Evolutionary conservation across 2,113 vertebrate genomes (phyloP).

Genomic region (Tretioscincus oriximinensis): DNA sequence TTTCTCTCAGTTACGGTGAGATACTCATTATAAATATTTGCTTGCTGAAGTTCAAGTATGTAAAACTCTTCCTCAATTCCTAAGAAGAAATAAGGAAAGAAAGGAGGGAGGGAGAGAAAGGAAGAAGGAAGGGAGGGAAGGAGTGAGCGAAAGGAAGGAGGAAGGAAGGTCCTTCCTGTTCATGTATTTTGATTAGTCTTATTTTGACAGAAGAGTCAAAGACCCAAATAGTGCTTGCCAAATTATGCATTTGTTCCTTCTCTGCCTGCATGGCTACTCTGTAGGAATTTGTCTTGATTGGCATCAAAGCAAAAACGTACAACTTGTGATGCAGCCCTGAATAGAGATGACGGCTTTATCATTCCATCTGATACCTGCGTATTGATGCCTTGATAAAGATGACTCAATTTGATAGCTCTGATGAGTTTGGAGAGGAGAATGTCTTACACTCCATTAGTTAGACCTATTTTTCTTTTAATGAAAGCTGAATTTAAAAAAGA

Average conservation of each 20-base stretch:
- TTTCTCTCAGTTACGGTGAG: constrained; percentile 53
- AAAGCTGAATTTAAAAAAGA: too few relatives aligned
- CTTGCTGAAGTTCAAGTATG: constrained; percentile 39
- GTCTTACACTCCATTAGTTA: too few relatives aligned
- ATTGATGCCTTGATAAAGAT: too few relatives aligned
- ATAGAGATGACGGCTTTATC: constrained; percentile 34
- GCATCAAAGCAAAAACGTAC: constrained; percentile 30
- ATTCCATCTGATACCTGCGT: not conserved
- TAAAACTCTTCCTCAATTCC: not conserved
- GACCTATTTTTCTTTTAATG: too few relatives aligned
- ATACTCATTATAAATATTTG: constrained; percentile 54
- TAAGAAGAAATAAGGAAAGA: too few relatives aligned
- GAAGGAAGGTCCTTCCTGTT: constrained; percentile 25
- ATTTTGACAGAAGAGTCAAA: not conserved
- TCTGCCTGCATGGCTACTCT: constrained; percentile 29
- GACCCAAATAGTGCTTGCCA: not conserved
- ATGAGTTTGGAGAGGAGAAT: not conserved
- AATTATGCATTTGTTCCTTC: constrained; percentile 16
- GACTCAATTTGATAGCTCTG: not conserved
- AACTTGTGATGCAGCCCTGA: constrained; percentile 34
- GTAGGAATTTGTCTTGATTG: constrained; percentile 35
- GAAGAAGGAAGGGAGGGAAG: too few relatives aligned
- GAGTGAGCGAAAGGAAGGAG: too few relatives aligned
- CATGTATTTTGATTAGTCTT: constrained; percentile 38
- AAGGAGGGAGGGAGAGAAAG: too few relatives aligned